Percentiles rank a stretch among this genome's conserved stretches.
phyloP scores from a whole-genome alignment of 2,888 invertebrate species.

The Lamproptera curius region DNA sequence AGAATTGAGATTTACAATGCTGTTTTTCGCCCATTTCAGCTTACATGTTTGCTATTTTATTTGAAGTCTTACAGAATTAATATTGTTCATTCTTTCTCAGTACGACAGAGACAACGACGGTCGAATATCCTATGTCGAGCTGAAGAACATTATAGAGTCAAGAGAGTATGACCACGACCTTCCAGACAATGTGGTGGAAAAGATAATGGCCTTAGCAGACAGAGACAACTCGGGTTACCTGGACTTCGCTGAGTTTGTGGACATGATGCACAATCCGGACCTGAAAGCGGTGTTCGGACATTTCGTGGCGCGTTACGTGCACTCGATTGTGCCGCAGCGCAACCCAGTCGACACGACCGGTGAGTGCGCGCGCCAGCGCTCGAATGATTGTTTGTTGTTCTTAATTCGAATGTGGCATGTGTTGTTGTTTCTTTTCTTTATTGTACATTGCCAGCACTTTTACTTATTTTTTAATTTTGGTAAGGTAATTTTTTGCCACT shows the following conservation, averaged over 20 bases:
- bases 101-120: constrained; percentile 86
- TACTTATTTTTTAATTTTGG: too few species aligned
- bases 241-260: constrained; percentile 85
- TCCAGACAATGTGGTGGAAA: constrained; percentile 81
- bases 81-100: constrained; percentile 52
- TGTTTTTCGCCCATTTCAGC: background rate
- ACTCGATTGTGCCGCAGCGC: constrained; percentile 76
- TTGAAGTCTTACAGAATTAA: background rate
- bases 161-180: constrained; percentile 82
- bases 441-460: background rate
- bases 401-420: background rate
- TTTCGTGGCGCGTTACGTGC: constrained; percentile 79
- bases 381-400: too few species aligned
- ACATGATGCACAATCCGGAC: constrained; percentile 81
- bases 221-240: constrained; percentile 80
- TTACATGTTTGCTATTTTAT: background rate
- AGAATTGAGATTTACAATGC: too few species aligned
- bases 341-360: constrained; percentile 70
- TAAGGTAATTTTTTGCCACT: too few species aligned
- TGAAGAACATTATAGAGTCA: constrained; percentile 79
- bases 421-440: background rate
- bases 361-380: constrained; percentile 32
- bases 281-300: constrained; percentile 82
- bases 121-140: constrained; percentile 81
- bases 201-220: constrained; percentile 83